Evolutionary conservation across 2,888 invertebrate genomes (phyloP).

Genomic region (Apocheima hispidaria): DNA sequence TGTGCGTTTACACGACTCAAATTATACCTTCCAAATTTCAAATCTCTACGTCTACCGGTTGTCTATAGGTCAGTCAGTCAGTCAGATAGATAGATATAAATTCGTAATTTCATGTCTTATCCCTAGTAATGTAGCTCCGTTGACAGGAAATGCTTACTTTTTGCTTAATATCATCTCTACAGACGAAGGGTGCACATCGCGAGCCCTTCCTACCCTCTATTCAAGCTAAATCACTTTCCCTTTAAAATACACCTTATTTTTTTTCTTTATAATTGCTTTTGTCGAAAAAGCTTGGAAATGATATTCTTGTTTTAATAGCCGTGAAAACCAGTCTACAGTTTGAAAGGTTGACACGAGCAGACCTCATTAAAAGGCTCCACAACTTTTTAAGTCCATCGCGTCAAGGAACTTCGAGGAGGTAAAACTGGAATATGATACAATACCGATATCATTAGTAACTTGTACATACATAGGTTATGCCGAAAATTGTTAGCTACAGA

Average conservation of each 20-base stretch:
- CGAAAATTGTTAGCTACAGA: too few relatives aligned
- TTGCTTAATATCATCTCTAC: conserved; percentile 77
- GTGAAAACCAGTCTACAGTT: conserved; percentile 38
- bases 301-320: conserved; percentile 45
- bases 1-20: too few relatives aligned
- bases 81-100: too few relatives aligned
- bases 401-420: too few relatives aligned
- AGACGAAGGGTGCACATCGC: conserved; percentile 74
- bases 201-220: conserved; percentile 60
- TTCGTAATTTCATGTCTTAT: conserved; percentile 45
- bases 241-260: conserved; percentile 51
- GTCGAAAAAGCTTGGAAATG: conserved; percentile 39
- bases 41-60: too few relatives aligned
- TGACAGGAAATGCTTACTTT: conserved; percentile 58
- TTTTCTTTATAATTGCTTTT: conserved; percentile 43
- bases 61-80: too few relatives aligned
- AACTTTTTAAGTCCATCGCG: too few relatives aligned
- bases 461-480: too few relatives aligned
- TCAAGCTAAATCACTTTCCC: conserved; percentile 78
- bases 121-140: conserved; percentile 50
- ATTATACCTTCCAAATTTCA: too few relatives aligned
- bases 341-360: conserved; percentile 29
- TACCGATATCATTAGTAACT: too few relatives aligned
- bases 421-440: too few relatives aligned
- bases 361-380: conserved; percentile 23